Evolutionary conservation across 2,888 invertebrate species (phyloP).

Genomic region (Zygogramma bicolorata): DNA sequence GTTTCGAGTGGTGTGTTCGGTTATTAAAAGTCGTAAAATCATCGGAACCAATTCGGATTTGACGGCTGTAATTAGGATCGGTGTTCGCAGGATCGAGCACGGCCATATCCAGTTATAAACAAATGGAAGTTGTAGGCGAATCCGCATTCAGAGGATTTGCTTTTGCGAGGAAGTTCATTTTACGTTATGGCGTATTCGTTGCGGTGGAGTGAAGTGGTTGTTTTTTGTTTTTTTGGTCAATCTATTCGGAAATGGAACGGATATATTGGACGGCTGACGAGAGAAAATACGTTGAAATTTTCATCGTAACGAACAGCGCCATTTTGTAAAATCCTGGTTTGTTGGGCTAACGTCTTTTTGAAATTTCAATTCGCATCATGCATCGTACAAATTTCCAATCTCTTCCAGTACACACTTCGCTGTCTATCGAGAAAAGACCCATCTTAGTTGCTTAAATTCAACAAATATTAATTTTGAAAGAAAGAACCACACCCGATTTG

Average conservation of each 20-base stretch:
- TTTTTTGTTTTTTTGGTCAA: not conserved
- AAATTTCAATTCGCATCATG: no score
- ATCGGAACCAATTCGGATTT: slow-evolving; percentile 31
- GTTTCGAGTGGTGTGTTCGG: slow-evolving; percentile 18
- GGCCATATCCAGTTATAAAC: slow-evolving; percentile 20
- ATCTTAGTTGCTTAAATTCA: no score
- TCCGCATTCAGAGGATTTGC: slow-evolving; percentile 27
- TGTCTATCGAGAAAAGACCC: no score
- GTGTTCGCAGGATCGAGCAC: slow-evolving; percentile 17
- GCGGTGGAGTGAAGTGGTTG: not conserved
- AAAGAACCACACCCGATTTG: no score
- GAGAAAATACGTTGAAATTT: no score
- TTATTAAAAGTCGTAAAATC: slow-evolving; percentile 29
- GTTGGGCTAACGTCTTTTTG: no score
- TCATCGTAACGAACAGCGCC: no score
- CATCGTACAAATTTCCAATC: no score
- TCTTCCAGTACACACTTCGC: no score
- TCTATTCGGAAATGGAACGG: not conserved
- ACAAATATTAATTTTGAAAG: no score
- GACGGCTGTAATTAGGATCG: slow-evolving; percentile 36
- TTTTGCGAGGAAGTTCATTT: not conserved
- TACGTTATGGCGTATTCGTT: not conserved
- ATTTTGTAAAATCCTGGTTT: no score
- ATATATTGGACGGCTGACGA: no score
- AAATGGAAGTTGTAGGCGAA: slow-evolving; percentile 21